Evolutionary conservation across 2,888 invertebrate species (phyloP).

Genomic region (Oscheius sp.): DNA sequence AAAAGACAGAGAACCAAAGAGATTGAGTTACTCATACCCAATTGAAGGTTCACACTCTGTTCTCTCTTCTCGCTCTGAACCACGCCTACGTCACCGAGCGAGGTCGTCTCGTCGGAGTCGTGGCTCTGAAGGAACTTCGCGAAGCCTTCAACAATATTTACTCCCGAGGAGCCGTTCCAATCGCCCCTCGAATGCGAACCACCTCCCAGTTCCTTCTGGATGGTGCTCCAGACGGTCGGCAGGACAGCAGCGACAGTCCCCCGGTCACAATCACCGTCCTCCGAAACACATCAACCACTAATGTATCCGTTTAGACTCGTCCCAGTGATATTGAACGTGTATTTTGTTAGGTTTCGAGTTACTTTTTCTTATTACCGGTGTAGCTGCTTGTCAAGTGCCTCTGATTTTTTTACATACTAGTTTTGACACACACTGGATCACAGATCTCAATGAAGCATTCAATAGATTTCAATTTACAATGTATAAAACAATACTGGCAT

Average conservation of each 20-base stretch:
- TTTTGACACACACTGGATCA: too few species aligned
- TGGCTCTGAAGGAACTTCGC: conserved; percentile 86
- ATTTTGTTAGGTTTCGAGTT: conserved; percentile 1
- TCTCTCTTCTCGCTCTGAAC: conserved; percentile 98
- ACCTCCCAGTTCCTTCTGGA: conserved; percentile 46
- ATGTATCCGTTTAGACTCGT: conserved; percentile 15
- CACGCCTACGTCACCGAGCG: conserved; percentile 97
- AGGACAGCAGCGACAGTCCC: not conserved
- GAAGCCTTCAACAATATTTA: conserved; percentile 69
- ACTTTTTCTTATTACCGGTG: conserved; percentile 17
- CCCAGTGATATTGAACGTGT: conserved; percentile 13
- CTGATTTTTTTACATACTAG: not conserved
- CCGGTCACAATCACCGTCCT: conserved; percentile 14
- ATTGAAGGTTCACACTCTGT: conserved; percentile 95
- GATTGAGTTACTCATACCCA: not conserved
- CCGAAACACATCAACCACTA: conserved; percentile 10
- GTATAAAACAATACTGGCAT: too few species aligned
- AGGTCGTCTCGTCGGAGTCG: conserved; percentile 93
- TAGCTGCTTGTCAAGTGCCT: conserved; percentile 7
- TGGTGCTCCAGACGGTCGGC: conserved; percentile 36
- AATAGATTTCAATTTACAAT: too few species aligned
- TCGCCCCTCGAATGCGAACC: conserved; percentile 40
- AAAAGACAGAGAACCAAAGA: not conserved
- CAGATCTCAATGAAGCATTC: too few species aligned
- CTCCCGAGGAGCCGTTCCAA: conserved; percentile 66